Base-by-base conservation (phyloP, 1,140 invertebrate species). In the Calephelis nemesis region DNA sequence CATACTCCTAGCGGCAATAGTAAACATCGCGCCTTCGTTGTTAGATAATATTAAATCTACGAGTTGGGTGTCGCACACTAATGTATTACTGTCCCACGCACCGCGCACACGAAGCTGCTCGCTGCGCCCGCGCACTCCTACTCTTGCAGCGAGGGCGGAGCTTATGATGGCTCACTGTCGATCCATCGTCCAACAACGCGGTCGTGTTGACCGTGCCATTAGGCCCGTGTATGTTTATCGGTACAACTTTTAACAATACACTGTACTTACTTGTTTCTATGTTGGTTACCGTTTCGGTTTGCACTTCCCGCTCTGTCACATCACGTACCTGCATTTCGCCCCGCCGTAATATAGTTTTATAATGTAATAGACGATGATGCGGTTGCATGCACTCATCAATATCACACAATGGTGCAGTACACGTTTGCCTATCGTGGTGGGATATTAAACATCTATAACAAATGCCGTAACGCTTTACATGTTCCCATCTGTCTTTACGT, bases 171-270 rank as follows among this genome's bases (percentile, higher is more conserved):
- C 63, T 64, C n/a, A 76, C 67, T 1, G 67, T 74, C 7, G 69
- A 73, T 1, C 74, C 74, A 12, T 73, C 75, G 62, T 77, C 75
- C n/a, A 74, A 42, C n/a, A 77, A 50, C 5, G 75, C 73, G 9
- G 30, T 54, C 1, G 52, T 19, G 50, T 42, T 63, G 2, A 73
- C 7, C 7, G 15, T 30, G 12, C 73, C 67, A n/a, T 73, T 73
- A 45, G 75, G 72, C 58, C 75, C 75, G 49, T 74, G 68, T 19
- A 72, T 58, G n/a, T 49, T 67, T 45, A 77, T 48, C 9, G 60
- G 67, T 10, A 77, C 67, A 13, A 72, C 48, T 72, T 77, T 77
- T 50, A 74, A 50, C 8, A 72, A 54, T 45, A 45, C 42, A 45
- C 8, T 45, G 42, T 45, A 45, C 42, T 45, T 45, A 45, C 42